phyloP scores from a whole-genome alignment of 1,140 invertebrate genomes.

The Druon quercuslanigerum region DNA sequence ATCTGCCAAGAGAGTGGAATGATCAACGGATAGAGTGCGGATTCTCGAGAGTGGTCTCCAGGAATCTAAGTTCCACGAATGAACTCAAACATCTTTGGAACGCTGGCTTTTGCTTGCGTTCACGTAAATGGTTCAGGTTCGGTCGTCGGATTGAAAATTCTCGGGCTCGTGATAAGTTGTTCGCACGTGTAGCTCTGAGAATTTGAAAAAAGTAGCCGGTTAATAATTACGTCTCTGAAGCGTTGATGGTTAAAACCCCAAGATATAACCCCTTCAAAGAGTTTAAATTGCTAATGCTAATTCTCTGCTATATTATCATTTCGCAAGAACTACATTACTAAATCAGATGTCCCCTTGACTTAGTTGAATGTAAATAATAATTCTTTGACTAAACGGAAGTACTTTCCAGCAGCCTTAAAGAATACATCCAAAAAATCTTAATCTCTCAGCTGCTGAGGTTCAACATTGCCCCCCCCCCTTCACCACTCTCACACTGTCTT shows the following conservation, averaged over 20 bases:
- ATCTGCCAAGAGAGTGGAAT: conserved; percentile 4
- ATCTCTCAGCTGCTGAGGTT: not conserved
- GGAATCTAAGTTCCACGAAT: conserved; percentile 60
- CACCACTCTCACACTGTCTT: too few species aligned
- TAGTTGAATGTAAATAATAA: not conserved
- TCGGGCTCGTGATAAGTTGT: conserved; percentile 21
- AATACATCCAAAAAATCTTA: not conserved
- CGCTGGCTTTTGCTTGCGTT: conserved; percentile 41
- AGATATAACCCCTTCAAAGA: not conserved
- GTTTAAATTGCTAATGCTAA: not conserved
- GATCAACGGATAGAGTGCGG: conserved; percentile 26
- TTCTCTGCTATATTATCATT: not conserved
- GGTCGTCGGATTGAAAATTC: conserved; percentile 30
- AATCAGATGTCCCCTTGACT: conserved; percentile 42
- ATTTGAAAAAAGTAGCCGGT: conserved; percentile 20
- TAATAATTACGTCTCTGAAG: conserved; percentile 7
- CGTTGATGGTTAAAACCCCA: not conserved
- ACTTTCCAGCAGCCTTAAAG: not conserved
- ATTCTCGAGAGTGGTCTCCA: conserved; percentile 49
- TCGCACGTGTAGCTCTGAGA: conserved; percentile 27
- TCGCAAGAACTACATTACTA: not conserved
- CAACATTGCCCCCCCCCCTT: too few species aligned
- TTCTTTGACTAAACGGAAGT: not conserved
- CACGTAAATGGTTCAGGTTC: conserved; percentile 56
- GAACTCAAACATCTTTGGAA: conserved; percentile 48